A percentile compares a stretch with the other conserved stretches of the same genome.
Conservation (phyloP, 2,797 vertebrate genomes). For the Syncerus caffer region DNA sequence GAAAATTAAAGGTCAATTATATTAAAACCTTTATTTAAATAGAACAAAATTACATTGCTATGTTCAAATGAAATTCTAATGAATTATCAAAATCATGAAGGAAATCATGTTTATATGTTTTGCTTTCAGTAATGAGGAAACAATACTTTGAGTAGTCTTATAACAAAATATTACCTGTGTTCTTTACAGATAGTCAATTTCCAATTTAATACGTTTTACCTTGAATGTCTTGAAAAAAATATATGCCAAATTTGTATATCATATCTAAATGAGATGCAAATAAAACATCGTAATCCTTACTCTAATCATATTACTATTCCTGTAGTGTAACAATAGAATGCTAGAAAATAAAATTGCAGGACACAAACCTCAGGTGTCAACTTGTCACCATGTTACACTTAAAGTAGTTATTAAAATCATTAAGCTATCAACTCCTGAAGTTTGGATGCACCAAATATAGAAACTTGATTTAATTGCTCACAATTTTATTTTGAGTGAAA, state of each 20-base stretch:
- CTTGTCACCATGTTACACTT: constrained; percentile 80
- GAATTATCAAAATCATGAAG: not conserved
- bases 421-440: constrained; percentile 82
- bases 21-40: not conserved
- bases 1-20: not conserved
- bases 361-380: constrained; percentile 80
- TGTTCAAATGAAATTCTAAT: not conserved
- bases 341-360: constrained; percentile 81
- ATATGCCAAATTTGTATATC: not conserved
- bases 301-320: constrained; percentile 77
- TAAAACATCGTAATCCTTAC: constrained; percentile 53
- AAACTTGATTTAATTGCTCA: constrained; percentile 79
- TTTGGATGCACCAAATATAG: constrained; percentile 81
- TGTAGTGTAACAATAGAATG: constrained; percentile 75
- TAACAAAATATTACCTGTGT: not conserved
- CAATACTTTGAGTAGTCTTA: not conserved
- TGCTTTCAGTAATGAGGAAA: not conserved
- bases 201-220: not conserved
- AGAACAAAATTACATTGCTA: not conserved
- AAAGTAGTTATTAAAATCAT: constrained; percentile 85
- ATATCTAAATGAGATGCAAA: constrained; percentile 51
- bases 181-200: not conserved
- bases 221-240: constrained; percentile 11
- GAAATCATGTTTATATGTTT: not conserved
- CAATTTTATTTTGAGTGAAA: constrained; percentile 77